Evolutionary conservation across 2,888 invertebrate species (phyloP), one percentile per base, ranked within the genome.

Genomic region (Galeopsomyia nigrocyanea): DNA sequence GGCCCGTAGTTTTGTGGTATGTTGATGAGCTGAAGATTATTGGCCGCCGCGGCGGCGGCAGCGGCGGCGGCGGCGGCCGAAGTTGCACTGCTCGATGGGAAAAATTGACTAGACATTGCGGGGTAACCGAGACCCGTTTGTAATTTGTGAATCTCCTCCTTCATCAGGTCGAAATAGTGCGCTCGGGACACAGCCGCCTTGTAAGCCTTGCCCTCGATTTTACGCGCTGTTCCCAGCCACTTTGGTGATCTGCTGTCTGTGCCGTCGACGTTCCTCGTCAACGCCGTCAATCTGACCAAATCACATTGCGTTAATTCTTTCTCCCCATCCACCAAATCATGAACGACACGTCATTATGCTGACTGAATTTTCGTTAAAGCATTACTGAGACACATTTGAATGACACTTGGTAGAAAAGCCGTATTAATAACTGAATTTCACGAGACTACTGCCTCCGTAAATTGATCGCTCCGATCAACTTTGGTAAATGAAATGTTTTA

Each of bases 1-100:
- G 72, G 67, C 63, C 75, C 66, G 53, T 72, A 75, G 57, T 75
- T 75, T 64, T 73, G 75, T 39, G 70, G 73, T 72, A 75, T 73
- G 19, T 75, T 75, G 26, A 72, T 56, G 50, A 71, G 47, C 10
- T 68, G 70, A 16, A 75, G 47, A 21, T 73, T 69, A 64, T 75
- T 75, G 22, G 72, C 47, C 26, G 39, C 39, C 7, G 39, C 39
- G 5, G 68, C 70, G 13, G 68, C 73, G n/a, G 72, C 47, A 46
- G 39, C 39, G 2, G 39, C 39, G 5, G 68, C 70, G 13, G 68
- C 73, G n/a, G 75, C 56, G 16, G 72, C 64, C 58, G 75, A 75
- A 50, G 75, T 70, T 70, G 75, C 67, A 70, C 75, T 75, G 64
- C 75, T 75, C 56, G 72, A 68, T 22, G 69, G 75, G 66, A 69